Evolutionary conservation across 2,888 invertebrate genomes (phyloP), one percentile per base, ranked within the genome.

Genomic region (Athalia circularis): DNA sequence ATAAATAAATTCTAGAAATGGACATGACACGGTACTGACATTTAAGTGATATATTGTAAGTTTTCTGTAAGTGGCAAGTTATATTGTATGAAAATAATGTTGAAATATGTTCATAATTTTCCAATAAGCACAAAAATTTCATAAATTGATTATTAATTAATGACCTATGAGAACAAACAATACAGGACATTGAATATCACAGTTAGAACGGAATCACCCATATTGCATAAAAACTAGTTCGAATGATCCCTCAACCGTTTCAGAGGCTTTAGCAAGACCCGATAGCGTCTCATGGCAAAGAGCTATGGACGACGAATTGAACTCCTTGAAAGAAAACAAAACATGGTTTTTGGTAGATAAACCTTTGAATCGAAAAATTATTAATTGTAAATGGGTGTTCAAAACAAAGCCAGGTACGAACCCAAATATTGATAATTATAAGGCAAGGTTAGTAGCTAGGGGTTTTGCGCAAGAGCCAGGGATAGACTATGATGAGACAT

Each of bases 401-500:
- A 80, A 77, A 64, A 78, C 52, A n/a, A 83, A 83, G 70, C 59
- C 45, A 7, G 79, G 77, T 54, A 62, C 15, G n/a, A 62, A 78
- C 7, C 79, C 78, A 8, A 77, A 64, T 13, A 47, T 80, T 15
- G 72, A 70, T 13, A 65, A 75, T 47, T 80, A 81, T 72, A 86
- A 84, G 76, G 83, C 85, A 47, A 67, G 85, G 13, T 50, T 80
- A 85, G 85, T 85, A 0, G 83, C 83, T 0, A 84, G 84, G 78
- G 85, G 85, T 4, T 86, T 80, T 79, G 57, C 79, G 6, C 86
- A 86, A 74, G 79, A 72, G 61, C 64, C 80, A 43, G 86, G 83
- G 5, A 77, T 86, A n/a, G 85, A 86, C 67, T 86, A 84, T 77
- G 72, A 83, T 5, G 84, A 85, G 76, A 85, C 84, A 3, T 87